Conservation (phyloP, 2,888 invertebrate genomes). For the Rhaphigaster nebulosa region DNA sequence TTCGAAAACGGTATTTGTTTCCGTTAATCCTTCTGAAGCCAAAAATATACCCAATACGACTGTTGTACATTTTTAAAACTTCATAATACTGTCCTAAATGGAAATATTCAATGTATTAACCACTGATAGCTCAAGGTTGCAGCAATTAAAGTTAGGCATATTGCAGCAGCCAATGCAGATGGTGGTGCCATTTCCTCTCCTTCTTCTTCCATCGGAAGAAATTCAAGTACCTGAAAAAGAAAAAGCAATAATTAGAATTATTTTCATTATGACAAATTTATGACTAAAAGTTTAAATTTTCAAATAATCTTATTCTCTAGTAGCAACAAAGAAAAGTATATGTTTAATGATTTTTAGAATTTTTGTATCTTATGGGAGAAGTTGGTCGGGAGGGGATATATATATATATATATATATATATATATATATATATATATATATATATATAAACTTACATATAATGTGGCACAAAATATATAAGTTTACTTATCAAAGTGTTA, state of each 20-base stretch:
- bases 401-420: too few relatives aligned
- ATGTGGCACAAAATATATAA: too few relatives aligned
- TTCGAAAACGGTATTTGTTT: neutral
- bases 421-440: too few relatives aligned
- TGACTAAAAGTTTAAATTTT: too few relatives aligned
- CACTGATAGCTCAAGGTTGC: conserved; percentile 64
- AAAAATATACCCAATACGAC: neutral
- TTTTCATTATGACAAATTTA: too few relatives aligned
- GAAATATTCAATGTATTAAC: conserved; percentile 51
- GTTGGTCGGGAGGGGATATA: too few relatives aligned
- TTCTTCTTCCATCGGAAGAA: conserved; percentile 62
- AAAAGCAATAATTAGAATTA: neutral
- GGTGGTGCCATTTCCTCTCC: conserved; percentile 63
- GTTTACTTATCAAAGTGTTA: too few relatives aligned
- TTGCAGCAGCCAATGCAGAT: conserved; percentile 62
- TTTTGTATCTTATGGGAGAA: too few relatives aligned
- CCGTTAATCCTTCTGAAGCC: neutral
- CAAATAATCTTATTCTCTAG: neutral
- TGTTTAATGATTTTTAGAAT: too few relatives aligned
- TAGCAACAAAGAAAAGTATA: neutral
- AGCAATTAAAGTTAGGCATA: conserved; percentile 62
- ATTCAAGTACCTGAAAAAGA: conserved; percentile 60
- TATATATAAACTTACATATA: too few relatives aligned
- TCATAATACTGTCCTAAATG: neutral
- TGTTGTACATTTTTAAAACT: neutral